phyloP scores from a whole-genome alignment of 2,888 invertebrate genomes.

The Watsonalla binaria region DNA sequence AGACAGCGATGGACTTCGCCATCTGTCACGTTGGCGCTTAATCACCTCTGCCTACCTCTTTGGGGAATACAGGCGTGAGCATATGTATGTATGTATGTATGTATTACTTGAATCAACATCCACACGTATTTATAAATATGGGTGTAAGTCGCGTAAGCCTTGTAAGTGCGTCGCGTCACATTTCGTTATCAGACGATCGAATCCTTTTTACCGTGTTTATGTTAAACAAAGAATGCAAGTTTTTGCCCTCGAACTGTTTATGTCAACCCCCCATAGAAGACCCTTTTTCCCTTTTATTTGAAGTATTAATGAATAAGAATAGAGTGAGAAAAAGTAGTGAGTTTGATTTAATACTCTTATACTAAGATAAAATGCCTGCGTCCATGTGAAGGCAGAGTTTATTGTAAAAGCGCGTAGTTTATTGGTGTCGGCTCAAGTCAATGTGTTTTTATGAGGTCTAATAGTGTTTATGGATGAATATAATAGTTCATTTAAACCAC shows the following conservation, averaged over 20 bases:
- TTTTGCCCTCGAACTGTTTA: slow-evolving; percentile 60
- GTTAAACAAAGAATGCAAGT: slow-evolving; percentile 49
- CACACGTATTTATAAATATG: too few species aligned
- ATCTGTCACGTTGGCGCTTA: too few species aligned
- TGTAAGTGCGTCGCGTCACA: slow-evolving; percentile 6
- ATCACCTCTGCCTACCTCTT: too few species aligned
- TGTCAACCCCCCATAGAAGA: slow-evolving; percentile 66
- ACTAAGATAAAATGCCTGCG: slow-evolving; percentile 37
- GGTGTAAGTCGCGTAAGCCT: background rate
- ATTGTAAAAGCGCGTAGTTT: slow-evolving; percentile 7
- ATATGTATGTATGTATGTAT: too few species aligned
- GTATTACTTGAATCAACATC: too few species aligned
- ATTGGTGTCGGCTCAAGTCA: slow-evolving; percentile 7
- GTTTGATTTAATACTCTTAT: slow-evolving; percentile 68
- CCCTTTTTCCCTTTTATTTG: slow-evolving; percentile 67
- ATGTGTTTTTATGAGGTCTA: too few species aligned
- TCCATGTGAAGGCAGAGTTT: slow-evolving; percentile 15
- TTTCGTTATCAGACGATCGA: slow-evolving; percentile 13
- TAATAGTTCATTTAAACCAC: too few species aligned
- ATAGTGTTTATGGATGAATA: too few species aligned
- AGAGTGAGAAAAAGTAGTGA: slow-evolving; percentile 55
- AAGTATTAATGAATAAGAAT: slow-evolving; percentile 75
- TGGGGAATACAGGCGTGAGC: too few species aligned
- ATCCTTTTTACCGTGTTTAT: slow-evolving; percentile 40
- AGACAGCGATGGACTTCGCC: too few species aligned